These are phyloP conservation scores for Propithecus perrieri DNA, from an alignment of 2,797 vertebrate genomes.

Conservation along the genomic window DNA sequence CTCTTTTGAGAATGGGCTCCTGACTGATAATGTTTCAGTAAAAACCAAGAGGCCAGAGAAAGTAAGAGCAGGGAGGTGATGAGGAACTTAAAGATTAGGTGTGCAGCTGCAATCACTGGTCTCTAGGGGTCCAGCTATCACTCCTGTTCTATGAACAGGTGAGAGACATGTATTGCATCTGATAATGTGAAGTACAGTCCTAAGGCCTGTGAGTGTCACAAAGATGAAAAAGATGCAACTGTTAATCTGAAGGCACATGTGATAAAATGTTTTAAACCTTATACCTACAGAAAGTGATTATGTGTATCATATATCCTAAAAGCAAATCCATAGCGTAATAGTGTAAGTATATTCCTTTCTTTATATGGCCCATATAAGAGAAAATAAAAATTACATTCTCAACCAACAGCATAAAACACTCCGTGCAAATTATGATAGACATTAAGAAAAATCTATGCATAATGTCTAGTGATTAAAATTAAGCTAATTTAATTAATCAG, in stretches of 20 bases:
- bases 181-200: background rate
- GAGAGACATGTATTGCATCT: background rate
- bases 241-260: background rate
- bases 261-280: background rate
- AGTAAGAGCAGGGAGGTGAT: background rate
- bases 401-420: background rate
- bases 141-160: background rate
- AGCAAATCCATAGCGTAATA: background rate
- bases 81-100: background rate
- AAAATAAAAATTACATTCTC: constrained; percentile 12
- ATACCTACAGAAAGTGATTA: background rate
- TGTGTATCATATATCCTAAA: background rate
- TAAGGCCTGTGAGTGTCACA: background rate
- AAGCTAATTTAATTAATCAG: constrained; percentile 52
- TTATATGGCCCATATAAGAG: background rate
- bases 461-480: constrained; percentile 56
- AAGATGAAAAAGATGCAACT: background rate
- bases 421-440: background rate
- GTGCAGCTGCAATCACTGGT: fast-evolving
- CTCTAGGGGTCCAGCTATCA: background rate
- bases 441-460: constrained; percentile 40
- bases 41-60: background rate
- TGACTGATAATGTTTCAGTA: background rate
- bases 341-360: background rate
- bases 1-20: background rate